Percentiles rank a stretch among this genome's conserved stretches.
Conservation (phyloP, 1,140 invertebrate species). For the Alviniconcha marisindica region DNA sequence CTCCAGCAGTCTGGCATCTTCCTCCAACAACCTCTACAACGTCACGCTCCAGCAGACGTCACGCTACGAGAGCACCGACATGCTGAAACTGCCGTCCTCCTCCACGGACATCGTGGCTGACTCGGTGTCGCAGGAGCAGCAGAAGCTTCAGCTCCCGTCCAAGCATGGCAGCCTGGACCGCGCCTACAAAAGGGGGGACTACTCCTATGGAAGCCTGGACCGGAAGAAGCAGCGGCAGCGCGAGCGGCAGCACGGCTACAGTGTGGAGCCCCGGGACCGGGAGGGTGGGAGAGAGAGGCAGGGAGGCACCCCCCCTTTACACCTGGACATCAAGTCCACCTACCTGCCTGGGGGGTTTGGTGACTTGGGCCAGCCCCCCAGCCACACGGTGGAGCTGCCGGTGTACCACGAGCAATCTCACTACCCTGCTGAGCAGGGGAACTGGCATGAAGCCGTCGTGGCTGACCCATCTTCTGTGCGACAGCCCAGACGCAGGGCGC, state of each 20-base stretch:
- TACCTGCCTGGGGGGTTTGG: background rate
- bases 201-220: constrained; percentile 65
- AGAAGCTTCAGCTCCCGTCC: constrained; percentile 40
- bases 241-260: constrained; percentile 9
- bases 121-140: constrained; percentile 31
- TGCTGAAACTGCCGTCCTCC: constrained; percentile 56
- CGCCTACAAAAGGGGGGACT: constrained; percentile 43
- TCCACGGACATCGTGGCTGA: constrained; percentile 24
- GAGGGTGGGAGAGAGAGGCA: constrained; percentile 10
- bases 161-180: constrained; percentile 59
- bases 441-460: constrained; percentile 28
- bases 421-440: background rate
- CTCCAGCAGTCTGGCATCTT: constrained; percentile 47
- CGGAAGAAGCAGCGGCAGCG: constrained; percentile 47
- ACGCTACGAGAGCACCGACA: constrained; percentile 66
- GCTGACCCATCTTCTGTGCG: background rate
- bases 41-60: constrained; percentile 61
- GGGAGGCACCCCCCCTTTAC: background rate
- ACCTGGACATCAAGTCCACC: constrained; percentile 23
- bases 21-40: constrained; percentile 68
- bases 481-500: background rate
- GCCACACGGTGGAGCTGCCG: constrained; percentile 48
- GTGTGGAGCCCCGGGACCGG: constrained; percentile 24
- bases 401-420: constrained; percentile 53
- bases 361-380: background rate